Conservation (phyloP, 1,140 invertebrate species). For the Rhyacophila brunnea region DNA sequence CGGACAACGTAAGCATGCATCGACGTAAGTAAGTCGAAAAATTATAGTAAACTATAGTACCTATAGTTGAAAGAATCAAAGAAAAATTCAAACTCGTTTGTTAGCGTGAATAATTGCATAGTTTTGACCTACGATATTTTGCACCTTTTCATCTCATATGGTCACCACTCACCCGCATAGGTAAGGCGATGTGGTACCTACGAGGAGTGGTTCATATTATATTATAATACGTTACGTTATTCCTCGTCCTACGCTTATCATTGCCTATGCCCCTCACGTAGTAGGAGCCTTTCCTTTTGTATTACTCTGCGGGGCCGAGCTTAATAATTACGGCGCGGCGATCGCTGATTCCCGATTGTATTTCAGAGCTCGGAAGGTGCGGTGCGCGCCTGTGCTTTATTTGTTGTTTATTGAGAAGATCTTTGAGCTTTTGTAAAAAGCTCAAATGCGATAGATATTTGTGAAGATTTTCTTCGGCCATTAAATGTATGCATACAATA, state of each 20-base stretch:
- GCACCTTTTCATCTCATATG: neutral
- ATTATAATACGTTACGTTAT: too few relatives aligned
- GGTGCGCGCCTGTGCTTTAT: neutral
- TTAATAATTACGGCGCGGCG: conserved; percentile 28
- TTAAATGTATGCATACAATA: too few relatives aligned
- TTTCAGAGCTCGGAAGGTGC: neutral
- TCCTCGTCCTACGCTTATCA: conserved; percentile 26
- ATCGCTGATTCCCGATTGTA: conserved; percentile 1
- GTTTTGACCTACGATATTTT: too few relatives aligned
- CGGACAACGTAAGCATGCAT: too few relatives aligned
- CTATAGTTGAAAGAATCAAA: too few relatives aligned
- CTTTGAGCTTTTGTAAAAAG: too few relatives aligned
- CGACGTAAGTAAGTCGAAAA: too few relatives aligned
- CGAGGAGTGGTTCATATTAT: neutral
- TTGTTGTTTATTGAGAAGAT: neutral
- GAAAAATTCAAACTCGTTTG: too few relatives aligned
- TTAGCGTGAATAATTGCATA: too few relatives aligned
- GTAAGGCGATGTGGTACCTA: conserved; percentile 13
- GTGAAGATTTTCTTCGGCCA: too few relatives aligned
- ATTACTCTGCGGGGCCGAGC: conserved; percentile 1
- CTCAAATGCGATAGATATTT: too few relatives aligned
- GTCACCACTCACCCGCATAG: neutral
- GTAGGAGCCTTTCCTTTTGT: conserved; percentile 28
- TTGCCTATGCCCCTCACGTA: conserved; percentile 30
- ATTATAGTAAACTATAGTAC: too few relatives aligned